Evolutionary conservation across 2,113 vertebrate species (phyloP).

Genomic region (Ptilorrhoa leucosticta): DNA sequence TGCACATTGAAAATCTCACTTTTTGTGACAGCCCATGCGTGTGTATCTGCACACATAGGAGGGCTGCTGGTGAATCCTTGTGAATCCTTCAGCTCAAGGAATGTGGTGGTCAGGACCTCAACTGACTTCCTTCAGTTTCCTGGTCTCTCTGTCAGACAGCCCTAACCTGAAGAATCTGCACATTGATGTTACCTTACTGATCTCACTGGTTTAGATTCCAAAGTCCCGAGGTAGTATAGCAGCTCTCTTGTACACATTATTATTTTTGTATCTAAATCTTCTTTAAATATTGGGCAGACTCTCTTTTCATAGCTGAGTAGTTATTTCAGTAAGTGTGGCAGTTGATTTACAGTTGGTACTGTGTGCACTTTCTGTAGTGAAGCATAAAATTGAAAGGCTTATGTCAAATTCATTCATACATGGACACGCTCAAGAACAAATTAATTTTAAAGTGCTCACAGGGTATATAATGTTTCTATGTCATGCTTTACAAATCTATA

Average conservation of each 20-base stretch:
- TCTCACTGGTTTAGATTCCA: not conserved
- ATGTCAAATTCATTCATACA: conserved; percentile 64
- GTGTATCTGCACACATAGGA: not conserved
- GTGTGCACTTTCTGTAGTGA: conserved; percentile 49
- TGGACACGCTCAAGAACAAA: conserved; percentile 62
- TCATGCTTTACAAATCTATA: conserved; percentile 62
- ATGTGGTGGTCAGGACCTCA: not conserved
- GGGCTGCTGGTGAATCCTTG: not conserved
- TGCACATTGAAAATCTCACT: not conserved
- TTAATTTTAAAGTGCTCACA: conserved; percentile 71
- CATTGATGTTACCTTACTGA: not conserved
- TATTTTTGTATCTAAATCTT: conserved; percentile 35
- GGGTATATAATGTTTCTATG: conserved; percentile 58
- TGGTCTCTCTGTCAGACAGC: not conserved
- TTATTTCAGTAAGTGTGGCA: conserved; percentile 25
- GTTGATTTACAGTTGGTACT: conserved; percentile 66
- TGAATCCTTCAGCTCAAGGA: not conserved
- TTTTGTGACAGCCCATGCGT: not conserved
- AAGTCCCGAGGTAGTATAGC: not conserved
- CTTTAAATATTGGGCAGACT: conserved; percentile 32
- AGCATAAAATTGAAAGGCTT: conserved; percentile 65
- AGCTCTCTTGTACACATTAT: not conserved
- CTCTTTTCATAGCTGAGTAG: conserved; percentile 37
- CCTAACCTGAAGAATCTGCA: not conserved
- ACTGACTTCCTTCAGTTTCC: not conserved